Percentiles rank a stretch among this genome's conserved stretches.
phyloP scores from a whole-genome alignment of 2,888 invertebrate genomes.

The Atrina japonica region DNA sequence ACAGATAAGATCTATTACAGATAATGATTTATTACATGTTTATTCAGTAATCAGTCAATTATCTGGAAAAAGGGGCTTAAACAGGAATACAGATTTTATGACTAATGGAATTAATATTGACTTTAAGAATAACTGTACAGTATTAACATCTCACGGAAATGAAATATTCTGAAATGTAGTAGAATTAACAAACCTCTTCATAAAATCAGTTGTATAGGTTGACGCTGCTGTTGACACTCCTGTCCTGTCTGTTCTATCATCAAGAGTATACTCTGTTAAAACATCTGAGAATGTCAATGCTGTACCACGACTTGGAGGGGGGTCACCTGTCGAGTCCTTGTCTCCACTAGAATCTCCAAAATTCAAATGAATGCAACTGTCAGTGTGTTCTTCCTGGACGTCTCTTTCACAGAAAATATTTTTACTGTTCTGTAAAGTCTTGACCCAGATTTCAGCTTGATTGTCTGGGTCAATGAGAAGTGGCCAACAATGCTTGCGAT shows the following conservation, averaged over 20 bases:
- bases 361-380: constrained; percentile 36
- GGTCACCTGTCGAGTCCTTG: constrained; percentile 42
- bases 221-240: constrained; percentile 49
- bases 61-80: too few species aligned
- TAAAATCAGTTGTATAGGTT: constrained; percentile 54
- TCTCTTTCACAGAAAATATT: constrained; percentile 70
- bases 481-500: constrained; percentile 77
- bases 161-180: too few species aligned
- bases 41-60: too few species aligned
- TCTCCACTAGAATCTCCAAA: constrained; percentile 43
- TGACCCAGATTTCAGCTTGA: constrained; percentile 78
- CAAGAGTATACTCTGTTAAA: constrained; percentile 59
- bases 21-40: too few species aligned
- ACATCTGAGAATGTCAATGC: constrained; percentile 67
- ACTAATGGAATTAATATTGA: too few species aligned
- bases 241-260: constrained; percentile 51
- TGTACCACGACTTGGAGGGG: constrained; percentile 67
- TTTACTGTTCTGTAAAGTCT: constrained; percentile 67
- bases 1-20: too few species aligned
- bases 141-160: too few species aligned
- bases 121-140: too few species aligned
- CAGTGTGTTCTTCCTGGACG: constrained; percentile 58
- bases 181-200: constrained; percentile 67
- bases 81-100: too few species aligned
- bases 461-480: constrained; percentile 78